Evolutionary conservation across 2,888 invertebrate species (phyloP).

Genomic region (Trilocha varians): DNA sequence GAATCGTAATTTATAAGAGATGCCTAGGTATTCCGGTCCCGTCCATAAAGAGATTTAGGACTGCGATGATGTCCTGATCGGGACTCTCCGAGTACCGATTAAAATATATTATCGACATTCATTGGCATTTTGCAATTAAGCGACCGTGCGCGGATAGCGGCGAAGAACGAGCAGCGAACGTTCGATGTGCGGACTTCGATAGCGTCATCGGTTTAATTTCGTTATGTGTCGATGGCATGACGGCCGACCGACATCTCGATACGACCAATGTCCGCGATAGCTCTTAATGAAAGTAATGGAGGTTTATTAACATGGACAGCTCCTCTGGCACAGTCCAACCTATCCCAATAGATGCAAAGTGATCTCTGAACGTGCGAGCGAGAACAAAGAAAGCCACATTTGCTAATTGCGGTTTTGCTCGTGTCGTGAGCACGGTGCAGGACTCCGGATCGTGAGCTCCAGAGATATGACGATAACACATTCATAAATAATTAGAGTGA

Average conservation of each 20-base stretch:
- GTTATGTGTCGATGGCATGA: constrained; percentile 66
- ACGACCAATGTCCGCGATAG: constrained; percentile 65
- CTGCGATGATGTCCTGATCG: constrained; percentile 52
- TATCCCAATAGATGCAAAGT: constrained; percentile 56
- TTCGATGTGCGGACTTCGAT: constrained; percentile 59
- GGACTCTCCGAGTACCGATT: constrained; percentile 45
- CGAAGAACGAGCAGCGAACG: constrained; percentile 23
- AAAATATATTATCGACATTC: constrained; percentile 63
- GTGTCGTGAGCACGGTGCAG: constrained; percentile 70
- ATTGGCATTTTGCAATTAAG: constrained; percentile 68
- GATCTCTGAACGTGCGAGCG: constrained; percentile 62
- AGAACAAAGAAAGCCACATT: constrained; percentile 73
- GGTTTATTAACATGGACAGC: constrained; percentile 65
- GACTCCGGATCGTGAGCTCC: constrained; percentile 69
- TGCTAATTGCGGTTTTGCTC: constrained; percentile 72
- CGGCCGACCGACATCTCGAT: constrained; percentile 63
- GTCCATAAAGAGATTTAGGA: constrained; percentile 72
- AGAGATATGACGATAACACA: constrained; percentile 72
- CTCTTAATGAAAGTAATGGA: constrained; percentile 72
- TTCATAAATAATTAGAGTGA: constrained; percentile 74
- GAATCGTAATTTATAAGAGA: constrained; percentile 68
- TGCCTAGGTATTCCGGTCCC: constrained; percentile 66
- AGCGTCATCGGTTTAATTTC: constrained; percentile 69
- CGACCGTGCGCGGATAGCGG: constrained; percentile 40
- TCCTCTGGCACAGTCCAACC: constrained; percentile 31